These are phyloP conservation scores for Conus ventricosus DNA, from an alignment of 1,140 invertebrate species.

Conservation along the genomic window DNA sequence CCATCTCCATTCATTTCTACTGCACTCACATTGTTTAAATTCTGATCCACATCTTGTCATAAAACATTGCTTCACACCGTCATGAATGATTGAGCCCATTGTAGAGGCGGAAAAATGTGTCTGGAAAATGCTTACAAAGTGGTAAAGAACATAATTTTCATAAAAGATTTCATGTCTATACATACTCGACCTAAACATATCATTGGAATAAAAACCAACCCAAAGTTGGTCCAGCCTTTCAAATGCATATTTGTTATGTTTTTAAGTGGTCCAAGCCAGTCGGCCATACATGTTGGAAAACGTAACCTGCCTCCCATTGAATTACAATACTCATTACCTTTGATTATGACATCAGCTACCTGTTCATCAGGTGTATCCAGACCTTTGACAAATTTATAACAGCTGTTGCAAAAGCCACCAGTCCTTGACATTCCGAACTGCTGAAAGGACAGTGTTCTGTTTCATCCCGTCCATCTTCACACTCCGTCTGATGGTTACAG, in stretches of 20 bases:
- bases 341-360: background rate
- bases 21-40: too few species aligned
- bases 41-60: too few species aligned
- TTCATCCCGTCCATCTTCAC: background rate
- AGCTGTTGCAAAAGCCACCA: background rate
- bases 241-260: too few species aligned
- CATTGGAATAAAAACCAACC: background rate
- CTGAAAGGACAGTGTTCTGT: slow-evolving; percentile 1
- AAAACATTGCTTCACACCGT: too few species aligned
- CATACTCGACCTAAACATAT: background rate
- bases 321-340: background rate
- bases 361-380: background rate
- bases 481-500: background rate
- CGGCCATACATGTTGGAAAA: background rate
- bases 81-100: too few species aligned
- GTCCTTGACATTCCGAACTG: background rate
- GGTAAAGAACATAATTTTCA: too few species aligned
- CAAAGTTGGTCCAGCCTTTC: too few species aligned
- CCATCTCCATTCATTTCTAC: too few species aligned
- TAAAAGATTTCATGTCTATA: background rate
- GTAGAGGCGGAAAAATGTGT: too few species aligned
- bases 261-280: too few species aligned
- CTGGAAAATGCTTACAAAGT: too few species aligned
- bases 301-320: background rate
- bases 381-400: background rate